Base-by-base conservation (phyloP, 2,113 vertebrate genomes). In the Thalassoma bifasciatum region DNA sequence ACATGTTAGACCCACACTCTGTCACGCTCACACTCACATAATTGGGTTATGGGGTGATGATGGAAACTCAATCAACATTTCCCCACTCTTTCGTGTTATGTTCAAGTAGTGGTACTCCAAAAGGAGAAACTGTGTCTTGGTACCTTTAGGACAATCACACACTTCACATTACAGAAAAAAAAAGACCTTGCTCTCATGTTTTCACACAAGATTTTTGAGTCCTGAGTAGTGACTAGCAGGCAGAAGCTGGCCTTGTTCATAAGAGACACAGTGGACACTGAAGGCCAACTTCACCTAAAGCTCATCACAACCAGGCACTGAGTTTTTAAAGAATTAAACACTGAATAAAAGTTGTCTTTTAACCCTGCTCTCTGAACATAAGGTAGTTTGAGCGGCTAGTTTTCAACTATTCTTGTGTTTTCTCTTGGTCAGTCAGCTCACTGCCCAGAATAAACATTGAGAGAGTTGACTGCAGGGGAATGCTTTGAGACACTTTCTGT, bases 31-130 rank as follows among this genome's bases (percentile, higher is more conserved):
- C 56, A 30, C 53, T 50, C 50, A 23, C 17, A 21, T 6, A 49
- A 30, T 30, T 30, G 51, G 11, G 36, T 75, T 17, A 50, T 56
- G 54, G 40, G 65, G 37, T 66, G 62, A 71, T 52, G 38, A 72
- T 63, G 30, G 30, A 75, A 69, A 58, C 60, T 70, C 54, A 47
- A 68, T 57, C 57, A 62, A 63, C 54, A 64, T 50, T 67, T 57
- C 75, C 47, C 51, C 30, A 51, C 66, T 83, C 71, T 1, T 21
- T 85, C 79, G 75, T 79, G 81, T 79, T 79, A 75, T 66, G 77
- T 82, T 92, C 77, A 90, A 86, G 85, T 87, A 78, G 77, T 69
- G 73, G 72, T 66, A 37, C 67, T 79, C 59, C 49, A 64, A 68
- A 11, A 21, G 40, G 38, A 82, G 65, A 82, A 60, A 62, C 52